phyloP scores from a whole-genome alignment of 2,113 vertebrate genomes.

The Poeciliopsis retropinna region DNA sequence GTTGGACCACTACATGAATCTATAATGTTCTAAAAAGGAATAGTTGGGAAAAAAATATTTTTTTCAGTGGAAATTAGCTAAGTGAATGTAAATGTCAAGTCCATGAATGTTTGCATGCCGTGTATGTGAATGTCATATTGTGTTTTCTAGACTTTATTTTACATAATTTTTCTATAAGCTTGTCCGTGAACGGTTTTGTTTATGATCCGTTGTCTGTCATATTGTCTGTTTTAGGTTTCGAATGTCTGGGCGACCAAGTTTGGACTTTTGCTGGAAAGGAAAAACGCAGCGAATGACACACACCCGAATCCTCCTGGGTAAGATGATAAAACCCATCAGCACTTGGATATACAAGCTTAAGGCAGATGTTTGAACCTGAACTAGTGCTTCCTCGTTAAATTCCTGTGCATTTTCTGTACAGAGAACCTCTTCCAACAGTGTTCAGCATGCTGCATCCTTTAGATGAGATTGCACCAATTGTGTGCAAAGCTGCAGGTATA shows the following conservation, averaged over 20 bases:
- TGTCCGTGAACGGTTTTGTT: not conserved
- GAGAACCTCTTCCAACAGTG: constrained; percentile 92
- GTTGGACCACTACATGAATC: no score
- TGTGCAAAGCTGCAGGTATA: constrained; percentile 90
- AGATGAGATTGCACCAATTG: constrained; percentile 93
- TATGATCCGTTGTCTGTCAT: not conserved
- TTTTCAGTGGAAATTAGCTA: no score
- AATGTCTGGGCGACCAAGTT: constrained; percentile 94
- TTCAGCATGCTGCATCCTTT: constrained; percentile 98
- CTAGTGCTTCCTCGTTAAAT: not conserved
- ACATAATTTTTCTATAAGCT: not conserved
- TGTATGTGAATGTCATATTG: not conserved
- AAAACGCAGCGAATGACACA: constrained; percentile 84
- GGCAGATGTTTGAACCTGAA: not conserved
- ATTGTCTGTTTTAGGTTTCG: constrained; percentile 82
- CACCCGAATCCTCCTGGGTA: constrained; percentile 86
- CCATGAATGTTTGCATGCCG: not conserved
- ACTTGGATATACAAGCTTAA: not conserved
- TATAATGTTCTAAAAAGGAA: no score
- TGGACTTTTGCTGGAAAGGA: constrained; percentile 92
- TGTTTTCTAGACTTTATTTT: constrained; percentile 3
- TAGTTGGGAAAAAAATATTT: no score
- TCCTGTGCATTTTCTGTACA: constrained; percentile 57
- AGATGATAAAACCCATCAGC: constrained; percentile 1
- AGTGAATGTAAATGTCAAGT: no score